Conservation (phyloP, 92 coral and sea anemone genomes). For the Parazoanthus atlanticus region DNA sequence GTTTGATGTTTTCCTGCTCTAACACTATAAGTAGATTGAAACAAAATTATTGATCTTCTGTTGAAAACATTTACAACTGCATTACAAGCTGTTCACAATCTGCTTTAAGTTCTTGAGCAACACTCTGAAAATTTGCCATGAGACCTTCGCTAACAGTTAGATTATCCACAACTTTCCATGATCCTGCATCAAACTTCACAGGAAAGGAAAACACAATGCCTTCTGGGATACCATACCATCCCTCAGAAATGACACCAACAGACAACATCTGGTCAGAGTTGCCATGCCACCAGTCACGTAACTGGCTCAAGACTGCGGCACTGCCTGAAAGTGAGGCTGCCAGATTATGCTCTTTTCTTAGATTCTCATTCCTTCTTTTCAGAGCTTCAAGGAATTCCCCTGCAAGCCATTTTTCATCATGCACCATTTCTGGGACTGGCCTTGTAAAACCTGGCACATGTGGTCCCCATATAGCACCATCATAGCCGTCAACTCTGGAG, state of each 20-base stretch:
- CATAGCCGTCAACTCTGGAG: conserved; percentile 92
- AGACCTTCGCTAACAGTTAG: conserved; percentile 65
- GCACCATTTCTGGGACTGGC: conserved; percentile 93
- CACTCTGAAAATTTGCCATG: conserved; percentile 57
- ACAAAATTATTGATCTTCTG: neutral
- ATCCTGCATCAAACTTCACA: conserved; percentile 76
- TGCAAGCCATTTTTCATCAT: conserved; percentile 93
- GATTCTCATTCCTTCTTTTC: conserved; percentile 58
- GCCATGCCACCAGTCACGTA: conserved; percentile 80
- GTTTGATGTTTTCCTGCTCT: neutral
- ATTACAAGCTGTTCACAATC: conserved; percentile 58
- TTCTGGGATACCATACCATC: conserved; percentile 92
- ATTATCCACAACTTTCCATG: conserved; percentile 83
- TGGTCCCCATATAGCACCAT: conserved; percentile 99
- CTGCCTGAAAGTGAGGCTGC: conserved; percentile 73
- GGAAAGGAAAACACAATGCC: conserved; percentile 92
- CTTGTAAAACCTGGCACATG: conserved; percentile 90
- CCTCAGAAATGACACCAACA: conserved; percentile 86
- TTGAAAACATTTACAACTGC: conserved; percentile 1
- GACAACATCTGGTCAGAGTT: conserved; percentile 79
- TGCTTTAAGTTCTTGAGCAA: conserved; percentile 71
- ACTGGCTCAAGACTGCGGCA: conserved; percentile 74
- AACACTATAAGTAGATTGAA: neutral
- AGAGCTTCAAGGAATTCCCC: conserved; percentile 78
- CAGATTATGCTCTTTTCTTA: conserved; percentile 32